Evolutionary conservation across 2,113 vertebrate genomes (phyloP), one percentile per base, ranked within the genome.

Genomic region (Ibidorhyncha struthersii): DNA sequence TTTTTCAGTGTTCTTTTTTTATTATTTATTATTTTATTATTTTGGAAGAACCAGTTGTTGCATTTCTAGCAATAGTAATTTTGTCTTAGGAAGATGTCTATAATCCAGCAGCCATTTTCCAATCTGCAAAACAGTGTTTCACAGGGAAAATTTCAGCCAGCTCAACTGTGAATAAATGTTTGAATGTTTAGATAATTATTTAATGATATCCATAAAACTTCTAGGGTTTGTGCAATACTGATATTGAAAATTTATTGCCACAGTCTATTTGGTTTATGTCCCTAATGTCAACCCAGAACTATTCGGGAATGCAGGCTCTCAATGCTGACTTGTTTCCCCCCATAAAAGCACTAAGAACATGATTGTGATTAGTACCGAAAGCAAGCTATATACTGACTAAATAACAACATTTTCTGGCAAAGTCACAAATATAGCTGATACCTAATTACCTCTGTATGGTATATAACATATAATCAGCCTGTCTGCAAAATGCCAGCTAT

Each of bases 401-500:
- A 67, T 66, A 81, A 53, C 67, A 70, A 81, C 71, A 78, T 91
- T 92, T 52, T 36, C 47, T 89, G 89, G 79, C 58, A 86, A 67
- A 89, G 53, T 85, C 70, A 47, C 65, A 89, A 73, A 77, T 23
- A 14, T 9, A 90, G 87, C 38, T 82, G 53, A 69, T 80, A 96
- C 93, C 91, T 97, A 95, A 96, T 97, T 96, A 87, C 76, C 66
- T 96, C 83, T 67, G 81, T 45, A 19, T 36, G 25, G 66, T 96
- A 86, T 81, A 52, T 41, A 85, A 59, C 81, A 62, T 96, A 76
- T 92, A 96, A 97, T 97, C 90, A 95, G 74, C 88, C 85, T 95
- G 78, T 95, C 87, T 95, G 84, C 78, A 80, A 91, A 95, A 89
- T 92, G 66, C 91, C 81, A 73, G 89, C 81, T 65, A 45, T 93